A percentile compares a stretch with the other conserved stretches of the same genome.
Evolutionary conservation across 2,113 vertebrate genomes (phyloP).

Genomic region (Suricata suricatta): DNA sequence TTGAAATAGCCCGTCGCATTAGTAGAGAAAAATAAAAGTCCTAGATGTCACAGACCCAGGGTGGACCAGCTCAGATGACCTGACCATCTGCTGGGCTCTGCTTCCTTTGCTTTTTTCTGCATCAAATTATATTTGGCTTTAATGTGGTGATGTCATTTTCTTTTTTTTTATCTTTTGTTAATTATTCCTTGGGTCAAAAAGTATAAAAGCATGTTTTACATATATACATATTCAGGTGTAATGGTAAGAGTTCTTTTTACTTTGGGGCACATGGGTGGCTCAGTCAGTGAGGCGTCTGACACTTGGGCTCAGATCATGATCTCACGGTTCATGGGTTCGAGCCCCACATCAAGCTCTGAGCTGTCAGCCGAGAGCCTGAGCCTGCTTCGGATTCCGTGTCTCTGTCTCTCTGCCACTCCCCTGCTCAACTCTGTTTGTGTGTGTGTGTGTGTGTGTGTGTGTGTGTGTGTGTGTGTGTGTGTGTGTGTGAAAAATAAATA

Average conservation of each 20-base stretch:
- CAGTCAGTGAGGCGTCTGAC: too few species aligned
- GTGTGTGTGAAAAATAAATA: too few species aligned
- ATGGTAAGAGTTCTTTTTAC: background rate
- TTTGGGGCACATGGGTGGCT: too few species aligned
- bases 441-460: too few species aligned
- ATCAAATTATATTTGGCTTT: background rate
- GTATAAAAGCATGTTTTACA: background rate
- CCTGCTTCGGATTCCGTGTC: too few species aligned
- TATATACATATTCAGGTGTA: background rate
- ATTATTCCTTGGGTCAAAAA: constrained; percentile 24
- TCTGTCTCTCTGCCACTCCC: too few species aligned
- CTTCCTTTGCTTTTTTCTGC: background rate
- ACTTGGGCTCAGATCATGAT: too few species aligned
- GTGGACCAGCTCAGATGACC: background rate
- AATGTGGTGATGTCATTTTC: background rate
- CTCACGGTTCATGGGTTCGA: too few species aligned
- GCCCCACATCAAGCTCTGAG: too few species aligned
- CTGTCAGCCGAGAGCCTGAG: background rate
- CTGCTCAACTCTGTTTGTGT: too few species aligned
- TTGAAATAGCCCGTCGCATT: background rate
- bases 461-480: too few species aligned
- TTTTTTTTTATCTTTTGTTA: background rate
- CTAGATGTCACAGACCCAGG: background rate
- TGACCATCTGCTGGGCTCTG: background rate
- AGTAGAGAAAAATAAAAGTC: background rate